phyloP scores from a whole-genome alignment of 2,113 vertebrate genomes.

The Thymallus thymallus region DNA sequence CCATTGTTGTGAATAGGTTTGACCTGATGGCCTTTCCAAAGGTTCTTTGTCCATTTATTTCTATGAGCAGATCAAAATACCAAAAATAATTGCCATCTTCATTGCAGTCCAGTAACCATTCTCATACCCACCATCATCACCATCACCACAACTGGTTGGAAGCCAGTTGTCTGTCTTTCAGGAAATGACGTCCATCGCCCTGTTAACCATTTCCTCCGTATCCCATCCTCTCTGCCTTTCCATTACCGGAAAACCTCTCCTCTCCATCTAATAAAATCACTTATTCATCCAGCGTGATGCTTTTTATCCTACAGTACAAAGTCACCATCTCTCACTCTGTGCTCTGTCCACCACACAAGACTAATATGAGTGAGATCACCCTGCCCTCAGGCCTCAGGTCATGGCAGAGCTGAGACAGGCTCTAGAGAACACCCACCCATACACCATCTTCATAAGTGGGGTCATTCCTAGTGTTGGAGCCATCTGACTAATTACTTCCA shows the following conservation, averaged over 20 bases:
- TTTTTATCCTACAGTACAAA: conserved; percentile 6
- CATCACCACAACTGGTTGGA: too few species aligned
- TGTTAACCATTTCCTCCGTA: background rate
- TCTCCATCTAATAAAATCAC: conserved; percentile 30
- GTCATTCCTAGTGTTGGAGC: conserved; percentile 17
- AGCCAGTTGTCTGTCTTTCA: background rate
- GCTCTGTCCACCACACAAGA: conserved; percentile 6
- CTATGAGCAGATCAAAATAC: too few species aligned
- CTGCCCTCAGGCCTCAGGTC: conserved; percentile 16
- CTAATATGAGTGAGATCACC: conserved; percentile 21
- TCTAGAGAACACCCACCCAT: conserved; percentile 45
- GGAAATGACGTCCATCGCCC: background rate
- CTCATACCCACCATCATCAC: too few species aligned
- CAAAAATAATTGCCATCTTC: too few species aligned
- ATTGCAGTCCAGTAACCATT: too few species aligned
- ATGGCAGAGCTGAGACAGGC: conserved; percentile 15
- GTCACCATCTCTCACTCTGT: background rate
- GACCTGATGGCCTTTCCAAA: too few species aligned
- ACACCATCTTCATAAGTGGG: background rate
- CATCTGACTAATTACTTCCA: conserved; percentile 30
- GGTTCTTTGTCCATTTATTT: too few species aligned
- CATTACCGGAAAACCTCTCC: conserved; percentile 31
- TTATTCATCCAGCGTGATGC: conserved; percentile 30
- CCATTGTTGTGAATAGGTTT: background rate
- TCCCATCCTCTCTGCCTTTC: background rate